Evolutionary conservation across 2,113 vertebrate genomes (phyloP).

Genomic region (Pogona vitticeps): DNA sequence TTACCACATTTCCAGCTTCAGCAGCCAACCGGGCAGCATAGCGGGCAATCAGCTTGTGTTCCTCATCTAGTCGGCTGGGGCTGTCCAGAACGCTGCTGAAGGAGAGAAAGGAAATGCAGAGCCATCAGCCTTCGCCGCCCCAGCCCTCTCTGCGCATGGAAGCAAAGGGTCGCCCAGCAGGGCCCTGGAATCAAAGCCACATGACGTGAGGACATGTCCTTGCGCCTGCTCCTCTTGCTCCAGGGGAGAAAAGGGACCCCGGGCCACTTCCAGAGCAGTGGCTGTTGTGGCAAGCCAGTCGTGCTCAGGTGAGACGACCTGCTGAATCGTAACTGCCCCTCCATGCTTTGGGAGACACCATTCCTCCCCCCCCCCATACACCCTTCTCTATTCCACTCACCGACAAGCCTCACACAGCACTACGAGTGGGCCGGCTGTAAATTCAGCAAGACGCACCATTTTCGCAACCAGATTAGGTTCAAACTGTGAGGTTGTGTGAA

Average conservation of each 20-base stretch:
- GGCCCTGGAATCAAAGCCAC: fast-evolving
- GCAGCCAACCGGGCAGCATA: constrained; percentile 93
- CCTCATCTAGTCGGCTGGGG: constrained; percentile 91
- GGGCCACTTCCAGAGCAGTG: not conserved
- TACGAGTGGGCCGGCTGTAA: no score
- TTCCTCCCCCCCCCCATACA: not conserved
- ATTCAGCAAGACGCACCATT: no score
- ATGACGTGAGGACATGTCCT: no score
- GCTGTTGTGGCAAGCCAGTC: no score
- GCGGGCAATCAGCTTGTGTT: constrained; percentile 92
- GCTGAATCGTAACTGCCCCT: no score
- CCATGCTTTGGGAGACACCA: not conserved
- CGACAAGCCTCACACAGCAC: no score
- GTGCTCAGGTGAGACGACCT: no score
- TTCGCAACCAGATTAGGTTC: no score
- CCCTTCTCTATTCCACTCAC: no score
- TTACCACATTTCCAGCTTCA: constrained; percentile 89
- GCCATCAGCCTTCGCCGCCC: not conserved
- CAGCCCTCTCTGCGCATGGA: fast-evolving
- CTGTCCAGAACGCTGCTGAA: constrained; percentile 88
- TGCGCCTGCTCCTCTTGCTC: no score
- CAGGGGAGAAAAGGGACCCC: no score
- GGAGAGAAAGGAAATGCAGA: constrained; percentile 45
- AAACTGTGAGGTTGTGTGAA: no score
- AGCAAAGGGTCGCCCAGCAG: not conserved